phyloP scores from a whole-genome alignment of 2,888 invertebrate species.

The Exephanes ischioxanthus region DNA sequence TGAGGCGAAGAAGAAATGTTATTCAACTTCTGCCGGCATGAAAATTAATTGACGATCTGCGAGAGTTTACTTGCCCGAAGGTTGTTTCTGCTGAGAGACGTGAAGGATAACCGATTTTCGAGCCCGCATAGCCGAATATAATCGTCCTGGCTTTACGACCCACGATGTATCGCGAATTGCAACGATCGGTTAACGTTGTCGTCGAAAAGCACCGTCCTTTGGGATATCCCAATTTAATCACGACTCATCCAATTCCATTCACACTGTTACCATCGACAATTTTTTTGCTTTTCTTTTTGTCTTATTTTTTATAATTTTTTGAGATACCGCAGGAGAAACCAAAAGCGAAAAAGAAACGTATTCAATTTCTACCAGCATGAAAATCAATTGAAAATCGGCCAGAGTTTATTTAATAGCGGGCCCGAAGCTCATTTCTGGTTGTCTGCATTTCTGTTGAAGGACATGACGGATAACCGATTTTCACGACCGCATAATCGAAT shows the following conservation, averaged over 20 bases:
- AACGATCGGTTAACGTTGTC: conserved; percentile 38
- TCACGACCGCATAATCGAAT: conserved; percentile 46
- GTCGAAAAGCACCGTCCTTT: conserved; percentile 11
- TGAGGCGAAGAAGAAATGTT: background rate
- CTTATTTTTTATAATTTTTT: too few relatives aligned
- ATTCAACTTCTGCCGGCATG: background rate
- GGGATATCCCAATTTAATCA: background rate
- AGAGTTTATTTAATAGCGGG: conserved; percentile 15
- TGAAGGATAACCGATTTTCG: conserved; percentile 53
- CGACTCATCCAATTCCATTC: background rate
- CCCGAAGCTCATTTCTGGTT: too few relatives aligned
- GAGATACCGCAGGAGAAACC: background rate
- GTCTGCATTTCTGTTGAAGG: background rate
- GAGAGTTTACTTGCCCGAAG: conserved; percentile 4
- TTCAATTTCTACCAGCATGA: background rate
- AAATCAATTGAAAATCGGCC: conserved; percentile 15
- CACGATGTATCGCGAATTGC: conserved; percentile 17
- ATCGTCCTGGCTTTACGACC: conserved; percentile 47
- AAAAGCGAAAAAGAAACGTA: background rate
- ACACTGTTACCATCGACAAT: background rate
- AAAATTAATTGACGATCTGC: conserved; percentile 10
- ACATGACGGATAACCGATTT: conserved; percentile 52
- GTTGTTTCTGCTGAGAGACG: background rate
- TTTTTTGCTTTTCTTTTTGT: background rate
- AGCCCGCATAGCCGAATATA: conserved; percentile 45